phyloP scores from a whole-genome alignment of 2,113 vertebrate genomes.

The Euleptes europaea region DNA sequence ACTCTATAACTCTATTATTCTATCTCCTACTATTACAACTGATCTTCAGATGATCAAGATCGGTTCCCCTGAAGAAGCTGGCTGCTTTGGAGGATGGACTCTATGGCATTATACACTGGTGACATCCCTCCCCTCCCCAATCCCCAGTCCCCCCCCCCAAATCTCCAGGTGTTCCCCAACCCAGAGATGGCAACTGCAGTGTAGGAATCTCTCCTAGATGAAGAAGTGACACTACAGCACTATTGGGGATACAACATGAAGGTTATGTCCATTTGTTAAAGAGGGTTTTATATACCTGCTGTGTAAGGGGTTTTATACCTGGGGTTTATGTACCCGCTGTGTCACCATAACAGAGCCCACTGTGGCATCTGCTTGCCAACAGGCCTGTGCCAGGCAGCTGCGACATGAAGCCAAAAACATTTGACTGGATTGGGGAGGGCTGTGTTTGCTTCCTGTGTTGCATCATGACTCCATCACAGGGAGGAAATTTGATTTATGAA shows the following conservation, averaged over 20 bases:
- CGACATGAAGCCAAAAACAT: conserved; percentile 26
- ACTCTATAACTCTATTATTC: too few species aligned
- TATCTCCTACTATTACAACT: too few species aligned
- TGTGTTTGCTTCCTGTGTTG: conserved; percentile 48
- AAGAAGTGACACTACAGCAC: background rate
- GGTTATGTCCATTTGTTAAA: conserved; percentile 40
- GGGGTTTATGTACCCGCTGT: conserved; percentile 36
- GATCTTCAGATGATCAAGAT: too few species aligned
- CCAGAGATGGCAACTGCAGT: too few species aligned
- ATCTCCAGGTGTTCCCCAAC: too few species aligned
- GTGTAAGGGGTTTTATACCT: too few species aligned
- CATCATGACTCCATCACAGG: conserved; percentile 47
- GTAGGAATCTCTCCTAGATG: background rate
- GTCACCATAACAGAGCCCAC: background rate
- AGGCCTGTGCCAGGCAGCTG: conserved; percentile 31
- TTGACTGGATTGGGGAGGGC: conserved; percentile 57
- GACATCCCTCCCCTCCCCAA: too few species aligned
- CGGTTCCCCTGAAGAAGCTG: too few species aligned
- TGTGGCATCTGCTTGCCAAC: background rate
- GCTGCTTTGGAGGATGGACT: too few species aligned
- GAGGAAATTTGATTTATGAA: conserved; percentile 69
- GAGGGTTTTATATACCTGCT: conserved; percentile 43
- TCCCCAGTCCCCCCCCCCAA: too few species aligned
- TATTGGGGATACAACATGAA: background rate
- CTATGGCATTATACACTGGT: too few species aligned